A percentile compares a stretch with the other conserved stretches of the same genome.
phyloP scores from a whole-genome alignment of 2,797 vertebrate species.

The Arrhamphus sclerolepis region DNA sequence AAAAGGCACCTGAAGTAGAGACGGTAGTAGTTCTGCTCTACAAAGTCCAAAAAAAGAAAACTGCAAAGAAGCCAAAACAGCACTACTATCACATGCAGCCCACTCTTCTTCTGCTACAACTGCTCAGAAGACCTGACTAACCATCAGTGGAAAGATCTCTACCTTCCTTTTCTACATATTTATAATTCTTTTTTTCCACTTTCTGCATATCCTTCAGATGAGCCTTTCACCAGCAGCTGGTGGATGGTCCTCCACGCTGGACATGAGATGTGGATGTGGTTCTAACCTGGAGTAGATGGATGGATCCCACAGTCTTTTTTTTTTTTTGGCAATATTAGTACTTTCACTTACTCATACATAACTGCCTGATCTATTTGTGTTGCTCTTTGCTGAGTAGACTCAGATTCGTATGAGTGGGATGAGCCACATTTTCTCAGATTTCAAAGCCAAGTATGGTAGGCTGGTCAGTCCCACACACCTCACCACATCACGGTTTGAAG shows the following conservation, averaged over 20 bases:
- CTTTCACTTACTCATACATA: background rate
- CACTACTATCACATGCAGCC: constrained; percentile 30
- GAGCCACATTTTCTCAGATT: constrained; percentile 25
- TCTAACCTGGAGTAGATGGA: background rate
- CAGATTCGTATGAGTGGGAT: constrained; percentile 30
- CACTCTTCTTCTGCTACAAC: constrained; percentile 56
- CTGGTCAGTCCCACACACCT: constrained; percentile 47
- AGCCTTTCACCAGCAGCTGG: background rate
- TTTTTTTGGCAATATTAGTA: background rate
- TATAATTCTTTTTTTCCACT: background rate
- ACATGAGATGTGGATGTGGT: background rate
- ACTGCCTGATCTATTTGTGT: constrained; percentile 11
- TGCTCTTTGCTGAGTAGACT: constrained; percentile 32
- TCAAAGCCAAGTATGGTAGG: constrained; percentile 18
- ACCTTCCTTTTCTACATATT: background rate
- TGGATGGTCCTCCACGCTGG: too few species aligned
- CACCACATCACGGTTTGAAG: constrained; percentile 31
- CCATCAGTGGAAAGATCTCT: background rate
- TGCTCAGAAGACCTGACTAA: constrained; percentile 44
- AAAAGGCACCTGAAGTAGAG: too few species aligned
- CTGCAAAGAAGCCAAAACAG: too few species aligned
- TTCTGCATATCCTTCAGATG: too few species aligned
- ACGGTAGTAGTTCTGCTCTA: too few species aligned
- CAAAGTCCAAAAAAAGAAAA: too few species aligned
- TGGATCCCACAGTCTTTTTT: background rate